Conservation (phyloP, 2,113 vertebrate genomes). For the Drymodes brunneopygia region DNA sequence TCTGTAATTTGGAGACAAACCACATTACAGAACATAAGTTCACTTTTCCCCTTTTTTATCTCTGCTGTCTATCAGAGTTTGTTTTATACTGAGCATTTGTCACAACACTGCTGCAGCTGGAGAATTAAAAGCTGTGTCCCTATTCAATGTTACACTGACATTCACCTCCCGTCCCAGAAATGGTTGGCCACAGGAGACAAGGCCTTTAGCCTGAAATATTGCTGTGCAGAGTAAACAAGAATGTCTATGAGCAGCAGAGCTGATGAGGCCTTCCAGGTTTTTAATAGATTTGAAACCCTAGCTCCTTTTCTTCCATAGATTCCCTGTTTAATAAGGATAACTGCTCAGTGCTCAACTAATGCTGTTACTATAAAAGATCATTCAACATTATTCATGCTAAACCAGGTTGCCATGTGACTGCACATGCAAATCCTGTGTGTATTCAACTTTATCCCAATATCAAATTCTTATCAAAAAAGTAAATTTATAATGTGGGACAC, state of each 20-base stretch:
- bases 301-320: not conserved
- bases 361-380: not conserved
- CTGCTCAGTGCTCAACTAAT: not conserved
- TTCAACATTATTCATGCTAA: not conserved
- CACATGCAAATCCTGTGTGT: not conserved
- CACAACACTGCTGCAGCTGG: not conserved
- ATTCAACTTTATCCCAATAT: not conserved
- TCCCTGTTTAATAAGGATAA: not conserved
- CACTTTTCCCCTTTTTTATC: not conserved
- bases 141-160: not conserved
- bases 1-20: not conserved
- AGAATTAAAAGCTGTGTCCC: not conserved
- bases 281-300: not conserved
- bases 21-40: not conserved
- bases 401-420: not conserved
- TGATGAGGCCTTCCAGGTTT: not conserved
- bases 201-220: not conserved
- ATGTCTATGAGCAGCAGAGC: not conserved
- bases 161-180: not conserved
- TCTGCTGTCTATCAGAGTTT: not conserved
- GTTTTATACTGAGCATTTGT: not conserved
- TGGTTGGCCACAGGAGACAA: not conserved
- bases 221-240: not conserved
- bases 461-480: not conserved
- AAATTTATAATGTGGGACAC: not conserved